Evolutionary conservation across 92 coral and sea anemone species (phyloP), one percentile per base, ranked within the genome.

Genomic region (Palythoa grandis): DNA sequence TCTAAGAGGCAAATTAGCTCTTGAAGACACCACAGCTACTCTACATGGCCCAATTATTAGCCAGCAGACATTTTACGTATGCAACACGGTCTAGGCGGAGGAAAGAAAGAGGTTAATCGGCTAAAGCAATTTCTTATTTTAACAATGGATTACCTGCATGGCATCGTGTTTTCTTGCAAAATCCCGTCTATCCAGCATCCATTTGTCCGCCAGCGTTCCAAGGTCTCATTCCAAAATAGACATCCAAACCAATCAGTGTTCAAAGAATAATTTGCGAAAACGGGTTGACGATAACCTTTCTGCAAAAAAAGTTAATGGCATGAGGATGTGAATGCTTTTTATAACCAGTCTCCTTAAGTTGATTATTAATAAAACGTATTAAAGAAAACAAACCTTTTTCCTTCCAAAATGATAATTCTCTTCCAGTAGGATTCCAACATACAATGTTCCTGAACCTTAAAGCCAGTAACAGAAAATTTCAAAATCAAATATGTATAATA

Each of bases 161-260:
- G 19, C 23, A 94, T 29, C 35, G 58, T 47, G 52, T 58, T 16
- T 39, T 83, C 83, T 58, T 91, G 83, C 3, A 86, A 83, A 39
- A 84, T 70, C 11, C 89, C 94, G 52, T 82, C 88, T 73, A 91
- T n/a, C 66, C 74, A 65, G 38, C 98, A 94, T 43, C 95, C 95
- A 25, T 90, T 89, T 13, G 85, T 86, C 13, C 77, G 80, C 98
- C 95, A 94, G 38, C 78, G 58, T 38, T 74, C 83, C 53, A 37
- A 25, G 23, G 73, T 4, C 17, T 90, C 88, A 85, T 94, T 73
- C 94, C 94, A 94, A 90, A 92, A 91, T 72, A 82, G 91, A 82
- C 98, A 94, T 7, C 94, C 94, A 60, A 80, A 77, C 98, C 95
- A 94, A 48, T 88, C 79, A 73, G 92, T 73, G 15, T 76, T 77